Base-by-base conservation (phyloP, 1,140 invertebrate genomes). In the Lasioglossum baleicum region DNA sequence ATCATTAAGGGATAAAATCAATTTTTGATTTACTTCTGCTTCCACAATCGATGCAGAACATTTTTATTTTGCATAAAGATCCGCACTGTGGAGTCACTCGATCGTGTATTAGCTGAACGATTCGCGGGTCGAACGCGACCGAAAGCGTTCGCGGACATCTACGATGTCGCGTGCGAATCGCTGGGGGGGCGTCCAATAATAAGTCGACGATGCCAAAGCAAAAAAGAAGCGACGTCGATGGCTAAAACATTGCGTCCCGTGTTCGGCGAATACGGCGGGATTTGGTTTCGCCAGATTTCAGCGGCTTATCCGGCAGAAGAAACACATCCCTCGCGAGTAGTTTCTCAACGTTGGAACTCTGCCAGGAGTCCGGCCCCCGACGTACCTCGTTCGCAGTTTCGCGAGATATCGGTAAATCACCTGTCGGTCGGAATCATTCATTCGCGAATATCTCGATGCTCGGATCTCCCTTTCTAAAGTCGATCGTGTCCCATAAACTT, bases 401-500 rank as follows among this genome's bases (percentile, higher is more conserved):
- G 22, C 42, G 65, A 22, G 42, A 26, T 48, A 67, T 48, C 42
- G 42, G 42, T 67, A 67, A 67, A 67, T 67, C 65, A 67, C 65
- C 42, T 67, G 65, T 22, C 65, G 22, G 65, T 10, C 42, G 44
- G 42, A 48, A 67, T 67, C 65, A 67, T 67, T 67, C 65, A 67
- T 67, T 67, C 65, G 65, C 65, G 65, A 67, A 15, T 67, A 67
- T 67, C 65, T 67, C 65, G 65, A 67, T 48, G n/a, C 42, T 17
- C 22, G 65, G 65, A 67, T 67, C 65, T 67, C 65, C 65, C 65
- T 67, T 67, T 67, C 42, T 67, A 67, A 67, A 67, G 42, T 67
- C 65, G 65, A 67, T 67, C 42, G 68, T 58, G 68, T 22, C 68
- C 51, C 53, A 70, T 70, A 58, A 70, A 70, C 53, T 70, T 70